Conservation (phyloP, 2,113 vertebrate genomes). For the Zosterops borbonicus region DNA sequence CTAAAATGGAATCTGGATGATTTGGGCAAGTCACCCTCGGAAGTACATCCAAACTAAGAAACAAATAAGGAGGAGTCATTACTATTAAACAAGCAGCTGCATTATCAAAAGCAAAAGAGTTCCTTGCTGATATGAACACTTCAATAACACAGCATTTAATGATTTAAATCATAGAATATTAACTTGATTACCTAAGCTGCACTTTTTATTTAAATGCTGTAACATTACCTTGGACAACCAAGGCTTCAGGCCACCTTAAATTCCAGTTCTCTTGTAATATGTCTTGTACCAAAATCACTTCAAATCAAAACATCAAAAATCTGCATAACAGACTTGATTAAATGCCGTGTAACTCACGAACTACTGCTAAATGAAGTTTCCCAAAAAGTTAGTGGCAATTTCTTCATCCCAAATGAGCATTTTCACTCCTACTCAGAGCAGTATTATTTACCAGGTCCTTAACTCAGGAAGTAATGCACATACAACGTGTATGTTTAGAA, state of each 20-base stretch:
- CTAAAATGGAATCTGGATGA: slow-evolving; percentile 93
- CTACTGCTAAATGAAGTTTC: neutral
- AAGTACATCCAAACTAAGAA: slow-evolving; percentile 85
- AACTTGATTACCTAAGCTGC: neutral
- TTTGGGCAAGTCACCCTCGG: slow-evolving; percentile 94
- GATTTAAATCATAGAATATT: neutral
- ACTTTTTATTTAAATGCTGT: neutral
- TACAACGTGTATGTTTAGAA: neutral
- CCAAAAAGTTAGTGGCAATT: accelerated
- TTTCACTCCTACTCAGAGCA: neutral
- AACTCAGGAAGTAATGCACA: neutral
- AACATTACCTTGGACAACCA: neutral
- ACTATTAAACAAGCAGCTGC: neutral
- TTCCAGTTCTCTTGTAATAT: neutral
- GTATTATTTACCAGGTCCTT: neutral
- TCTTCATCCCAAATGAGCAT: neutral
- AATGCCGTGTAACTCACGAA: neutral
- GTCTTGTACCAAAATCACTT: neutral
- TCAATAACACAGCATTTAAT: neutral
- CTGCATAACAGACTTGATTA: neutral
- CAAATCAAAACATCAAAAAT: neutral
- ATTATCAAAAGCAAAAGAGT: neutral
- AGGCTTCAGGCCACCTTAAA: neutral
- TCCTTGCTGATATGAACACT: neutral
- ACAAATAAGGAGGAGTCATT: neutral